Evolutionary conservation across 2,113 vertebrate species (phyloP).

Genomic region (Hippocampus zosterae): DNA sequence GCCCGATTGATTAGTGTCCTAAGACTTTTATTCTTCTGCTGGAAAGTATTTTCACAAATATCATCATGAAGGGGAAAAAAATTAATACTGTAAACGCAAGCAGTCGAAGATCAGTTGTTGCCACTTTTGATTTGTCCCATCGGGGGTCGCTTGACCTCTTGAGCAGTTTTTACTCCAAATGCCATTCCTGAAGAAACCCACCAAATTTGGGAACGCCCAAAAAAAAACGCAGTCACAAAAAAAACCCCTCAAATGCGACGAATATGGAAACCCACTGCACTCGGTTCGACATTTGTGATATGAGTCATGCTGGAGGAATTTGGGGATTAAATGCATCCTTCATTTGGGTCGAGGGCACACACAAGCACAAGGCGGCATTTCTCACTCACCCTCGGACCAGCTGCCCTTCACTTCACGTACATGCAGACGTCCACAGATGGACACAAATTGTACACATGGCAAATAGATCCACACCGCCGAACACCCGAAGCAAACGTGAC

Average conservation of each 20-base stretch:
- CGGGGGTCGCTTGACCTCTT: too few species aligned
- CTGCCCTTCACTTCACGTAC: slow-evolving; percentile 22
- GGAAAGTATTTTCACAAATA: too few species aligned
- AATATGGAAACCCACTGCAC: not conserved
- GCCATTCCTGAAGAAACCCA: too few species aligned
- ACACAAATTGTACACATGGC: slow-evolving; percentile 7
- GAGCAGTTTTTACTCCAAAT: too few species aligned
- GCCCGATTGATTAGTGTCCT: too few species aligned
- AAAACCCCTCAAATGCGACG: too few species aligned
- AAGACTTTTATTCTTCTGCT: too few species aligned
- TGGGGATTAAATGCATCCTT: not conserved
- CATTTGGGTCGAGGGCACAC: slow-evolving; percentile 15
- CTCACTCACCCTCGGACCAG: slow-evolving; percentile 37
- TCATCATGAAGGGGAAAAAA: too few species aligned
- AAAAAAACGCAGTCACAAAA: too few species aligned
- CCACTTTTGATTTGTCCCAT: too few species aligned
- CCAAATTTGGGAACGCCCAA: too few species aligned
- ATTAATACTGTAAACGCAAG: not conserved
- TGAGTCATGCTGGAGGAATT: not conserved
- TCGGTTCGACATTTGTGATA: not conserved
- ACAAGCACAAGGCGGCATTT: slow-evolving; percentile 27
- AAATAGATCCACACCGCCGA: not conserved
- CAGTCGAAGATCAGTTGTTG: not conserved
- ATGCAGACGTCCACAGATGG: not conserved
- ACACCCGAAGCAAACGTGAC: not conserved